Evolutionary conservation across 2,797 vertebrate genomes (phyloP).

Genomic region (Pogoniulus pusillus): DNA sequence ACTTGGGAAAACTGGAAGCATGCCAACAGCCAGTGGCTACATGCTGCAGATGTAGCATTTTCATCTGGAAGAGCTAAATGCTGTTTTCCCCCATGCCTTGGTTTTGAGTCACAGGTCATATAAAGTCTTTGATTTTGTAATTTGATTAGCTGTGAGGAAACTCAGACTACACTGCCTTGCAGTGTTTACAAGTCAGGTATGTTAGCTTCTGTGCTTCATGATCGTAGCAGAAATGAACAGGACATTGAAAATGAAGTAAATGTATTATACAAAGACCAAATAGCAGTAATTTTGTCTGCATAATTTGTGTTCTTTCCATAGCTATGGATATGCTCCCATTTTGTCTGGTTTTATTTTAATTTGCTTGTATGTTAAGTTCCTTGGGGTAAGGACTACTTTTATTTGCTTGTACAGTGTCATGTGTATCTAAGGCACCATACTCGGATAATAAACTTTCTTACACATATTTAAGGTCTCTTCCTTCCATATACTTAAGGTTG

Average conservation of each 20-base stretch:
- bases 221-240: neutral
- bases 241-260: neutral
- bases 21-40: neutral
- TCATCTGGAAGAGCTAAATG: neutral
- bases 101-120: neutral
- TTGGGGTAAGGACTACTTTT: neutral
- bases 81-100: neutral
- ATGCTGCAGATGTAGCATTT: neutral
- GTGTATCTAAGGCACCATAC: neutral
- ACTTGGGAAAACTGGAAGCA: neutral
- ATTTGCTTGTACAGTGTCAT: neutral
- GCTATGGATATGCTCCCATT: neutral
- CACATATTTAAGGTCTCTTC: neutral
- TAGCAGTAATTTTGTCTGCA: neutral
- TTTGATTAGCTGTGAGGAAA: neutral
- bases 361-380: neutral
- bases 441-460: slow-evolving; percentile 17
- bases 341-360: neutral
- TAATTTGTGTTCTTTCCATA: neutral
- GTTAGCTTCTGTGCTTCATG: neutral
- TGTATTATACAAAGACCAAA: neutral
- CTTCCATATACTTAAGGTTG: neutral
- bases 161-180: neutral
- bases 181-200: neutral
- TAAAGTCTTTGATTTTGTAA: neutral